Evolutionary conservation across 92 coral and sea anemone genomes (phyloP), one percentile per base, ranked within the genome.

Genomic region (Siderastrea siderea): DNA sequence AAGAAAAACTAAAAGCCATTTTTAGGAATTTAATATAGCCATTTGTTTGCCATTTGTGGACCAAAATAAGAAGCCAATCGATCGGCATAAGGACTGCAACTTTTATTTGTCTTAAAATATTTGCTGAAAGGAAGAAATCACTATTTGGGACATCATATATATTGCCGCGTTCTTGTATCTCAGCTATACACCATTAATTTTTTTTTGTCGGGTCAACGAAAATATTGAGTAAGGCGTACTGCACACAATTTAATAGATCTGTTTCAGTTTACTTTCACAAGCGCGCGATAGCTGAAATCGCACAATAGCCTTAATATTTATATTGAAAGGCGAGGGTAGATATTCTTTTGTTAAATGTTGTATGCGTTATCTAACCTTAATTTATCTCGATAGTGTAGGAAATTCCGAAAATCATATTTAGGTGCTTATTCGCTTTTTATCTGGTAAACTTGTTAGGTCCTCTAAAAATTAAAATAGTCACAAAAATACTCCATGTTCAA

Each of bases 181-280:
- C 12, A 7, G 70, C 70, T 5, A 65, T 4, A 7, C 6, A 7
- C 6, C 45, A 5, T 65, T 65, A n/a, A n/a, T 65, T 65, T 26
- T 67, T 19, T 44, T 38, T 67, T 44, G 9, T 53, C 57, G 8
- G 5, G 6, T 45, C 53, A 13, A 48, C 14, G 3, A 43, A 61
- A 57, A 58, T 19, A 54, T 76, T 57, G 55, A 15, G n/a, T 16
- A 78, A 47, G 47, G 66, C 16, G 9, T 51, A 4, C 49, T 62
- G 47, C 60, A 62, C 83, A 47, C 73, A 16, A 3, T 47, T 26
- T 66, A 66, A 68, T 66, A 66, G 64, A 66, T 68, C 68, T 43
- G 50, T 55, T 68, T 51, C 76, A 51, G 14, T 68, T 50, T 79
- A 79, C 64, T 49, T 53, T 67, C 52, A 52, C n/a, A 48, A 78